phyloP scores from a whole-genome alignment of 2,113 vertebrate species.

The Cynopterus brachyotis region DNA sequence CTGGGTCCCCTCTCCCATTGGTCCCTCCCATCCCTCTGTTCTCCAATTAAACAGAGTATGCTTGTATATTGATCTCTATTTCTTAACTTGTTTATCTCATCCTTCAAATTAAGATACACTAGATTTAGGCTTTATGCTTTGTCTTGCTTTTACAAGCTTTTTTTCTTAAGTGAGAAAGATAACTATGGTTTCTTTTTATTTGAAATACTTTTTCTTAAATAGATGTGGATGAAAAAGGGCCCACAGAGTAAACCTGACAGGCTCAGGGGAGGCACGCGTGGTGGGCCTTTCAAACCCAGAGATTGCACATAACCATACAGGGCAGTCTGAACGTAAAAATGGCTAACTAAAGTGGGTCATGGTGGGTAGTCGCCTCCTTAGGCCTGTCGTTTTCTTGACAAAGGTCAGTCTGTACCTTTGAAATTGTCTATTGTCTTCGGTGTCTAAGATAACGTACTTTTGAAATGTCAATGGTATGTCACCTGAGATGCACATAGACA shows the following conservation, averaged over 20 bases:
- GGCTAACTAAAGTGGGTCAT: neutral
- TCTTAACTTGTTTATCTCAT: neutral
- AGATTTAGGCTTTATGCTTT: neutral
- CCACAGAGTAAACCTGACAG: too few species aligned
- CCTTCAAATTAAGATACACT: neutral
- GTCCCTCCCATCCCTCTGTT: rapidly evolving
- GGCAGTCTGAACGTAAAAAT: too few species aligned
- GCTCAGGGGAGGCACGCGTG: too few species aligned
- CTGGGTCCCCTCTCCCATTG: neutral
- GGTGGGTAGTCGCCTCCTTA: neutral
- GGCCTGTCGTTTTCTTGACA: neutral
- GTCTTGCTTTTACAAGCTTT: neutral
- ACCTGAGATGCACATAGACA: too few species aligned
- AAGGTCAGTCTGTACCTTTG: neutral
- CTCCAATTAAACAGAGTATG: neutral
- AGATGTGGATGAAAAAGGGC: neutral
- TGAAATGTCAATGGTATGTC: neutral
- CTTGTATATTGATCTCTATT: neutral
- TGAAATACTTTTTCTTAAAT: neutral
- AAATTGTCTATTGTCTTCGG: neutral
- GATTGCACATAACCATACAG: neutral
- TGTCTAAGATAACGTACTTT: neutral
- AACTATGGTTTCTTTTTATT: neutral
- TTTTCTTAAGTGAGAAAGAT: conserved; percentile 16
- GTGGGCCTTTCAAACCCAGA: neutral